phyloP scores from a whole-genome alignment of 92 coral and sea anemone genomes.

The Porites lobata region DNA sequence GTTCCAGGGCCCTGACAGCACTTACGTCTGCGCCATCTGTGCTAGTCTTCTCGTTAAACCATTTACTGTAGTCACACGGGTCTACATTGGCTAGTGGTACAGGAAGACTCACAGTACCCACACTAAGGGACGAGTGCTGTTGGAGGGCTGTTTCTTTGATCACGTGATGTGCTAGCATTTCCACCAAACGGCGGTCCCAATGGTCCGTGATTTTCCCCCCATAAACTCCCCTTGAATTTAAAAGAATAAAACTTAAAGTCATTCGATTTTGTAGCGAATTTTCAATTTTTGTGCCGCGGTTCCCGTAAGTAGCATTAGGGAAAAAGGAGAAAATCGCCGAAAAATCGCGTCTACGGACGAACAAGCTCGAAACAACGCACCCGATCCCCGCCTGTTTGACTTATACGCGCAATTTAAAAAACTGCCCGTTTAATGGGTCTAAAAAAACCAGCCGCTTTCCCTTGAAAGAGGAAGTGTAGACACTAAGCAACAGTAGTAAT shows the following conservation, averaged over 20 bases:
- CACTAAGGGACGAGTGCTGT: conserved; percentile 77
- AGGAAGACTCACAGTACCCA: conserved; percentile 83
- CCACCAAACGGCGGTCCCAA: conserved; percentile 85
- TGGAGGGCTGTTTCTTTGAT: conserved; percentile 75
- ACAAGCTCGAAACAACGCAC: no score
- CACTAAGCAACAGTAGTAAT: no score
- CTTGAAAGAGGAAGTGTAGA: no score
- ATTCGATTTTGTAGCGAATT: no score
- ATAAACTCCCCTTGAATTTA: conserved; percentile 74
- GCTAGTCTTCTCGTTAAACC: conserved; percentile 93
- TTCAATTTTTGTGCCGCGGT: no score
- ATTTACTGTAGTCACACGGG: conserved; percentile 86
- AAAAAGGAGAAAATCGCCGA: no score
- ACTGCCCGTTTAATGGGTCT: no score
- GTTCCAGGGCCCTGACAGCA: conserved; percentile 78
- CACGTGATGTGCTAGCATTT: conserved; percentile 69
- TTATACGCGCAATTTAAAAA: no score
- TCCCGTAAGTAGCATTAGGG: no score
- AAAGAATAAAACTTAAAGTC: background rate
- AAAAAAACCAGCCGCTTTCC: no score
- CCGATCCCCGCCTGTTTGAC: no score
- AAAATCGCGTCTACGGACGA: no score
- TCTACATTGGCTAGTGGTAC: conserved; percentile 96
- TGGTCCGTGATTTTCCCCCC: conserved; percentile 90
- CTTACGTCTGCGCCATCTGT: conserved; percentile 59